Base-by-base conservation (phyloP, 2,113 vertebrate species). In the Nyctereutes procyonoides region DNA sequence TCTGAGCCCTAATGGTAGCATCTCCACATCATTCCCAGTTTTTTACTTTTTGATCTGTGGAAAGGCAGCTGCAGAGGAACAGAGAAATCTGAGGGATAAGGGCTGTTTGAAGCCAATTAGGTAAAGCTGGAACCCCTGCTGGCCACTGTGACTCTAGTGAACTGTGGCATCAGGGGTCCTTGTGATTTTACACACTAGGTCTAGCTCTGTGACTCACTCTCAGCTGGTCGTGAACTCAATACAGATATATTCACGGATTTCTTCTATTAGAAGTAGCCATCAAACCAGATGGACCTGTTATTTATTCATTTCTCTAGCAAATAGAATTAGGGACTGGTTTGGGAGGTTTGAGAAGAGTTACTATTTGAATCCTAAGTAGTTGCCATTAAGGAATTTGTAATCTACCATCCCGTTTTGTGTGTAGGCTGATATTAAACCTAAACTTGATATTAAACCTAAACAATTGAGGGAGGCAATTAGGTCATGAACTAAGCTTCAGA, bases 11-110 rank as follows among this genome's bases (percentile, higher is more conserved):
- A 74, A n/a, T 30, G 32, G 14, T 92, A 83, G 20, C 24, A 88
- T 88, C 16, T n/a, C 69, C 62, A 35, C 20, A 30, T 38, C 53
- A 77, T 90, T 92, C 16, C n/a, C 30, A 73, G 24, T 67, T n/a
- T 86, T 93, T 93, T 79, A 30, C 43, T 73, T 95, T 82, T 82
- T 96, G 30, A n/a, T 35, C 60, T 92, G 30, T 80, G 43, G 67
- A 56, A 88, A 94, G 55, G 14, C 24, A 55, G 20, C 30, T 86
- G 26, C 51, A 76, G 35, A 80, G 55, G 11, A 88, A 74, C 20
- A 65, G 38, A 80, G 65, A 74, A 12, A 89, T 85, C 30, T 62
- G 24, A 60, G 69, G 11, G 60, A 30, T 13, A 82, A 62, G 56
- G 69, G 19, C 56, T 86, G 35, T n/a, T 90, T 48, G 80, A 55